Conservation (phyloP, 2,113 vertebrate genomes). For the Ptychochromis oligacanthus region DNA sequence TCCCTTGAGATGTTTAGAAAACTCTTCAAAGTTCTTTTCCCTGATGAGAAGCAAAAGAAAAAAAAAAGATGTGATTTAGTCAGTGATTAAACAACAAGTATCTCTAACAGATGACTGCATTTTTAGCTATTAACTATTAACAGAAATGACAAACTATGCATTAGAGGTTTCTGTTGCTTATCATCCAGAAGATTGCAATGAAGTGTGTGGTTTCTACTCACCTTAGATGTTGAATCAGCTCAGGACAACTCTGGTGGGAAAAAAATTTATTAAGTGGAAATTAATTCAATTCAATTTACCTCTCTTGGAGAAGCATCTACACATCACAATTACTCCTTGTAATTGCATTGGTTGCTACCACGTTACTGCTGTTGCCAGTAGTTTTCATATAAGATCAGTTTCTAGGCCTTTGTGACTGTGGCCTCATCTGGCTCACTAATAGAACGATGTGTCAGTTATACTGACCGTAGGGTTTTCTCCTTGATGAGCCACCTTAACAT, state of each 20-base stretch:
- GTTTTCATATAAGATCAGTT: no score
- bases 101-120: not conserved
- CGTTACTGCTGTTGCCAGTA: no score
- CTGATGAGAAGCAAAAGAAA: slow-evolving; percentile 75
- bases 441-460: not conserved
- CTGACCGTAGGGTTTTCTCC: slow-evolving; percentile 97
- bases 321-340: no score
- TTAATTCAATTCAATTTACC: not conserved
- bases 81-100: not conserved
- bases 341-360: not conserved
- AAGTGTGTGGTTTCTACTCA: slow-evolving; percentile 71
- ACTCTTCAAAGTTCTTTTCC: slow-evolving; percentile 98
- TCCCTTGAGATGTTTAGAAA: slow-evolving; percentile 96
- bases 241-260: slow-evolving; percentile 90
- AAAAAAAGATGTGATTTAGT: not conserved
- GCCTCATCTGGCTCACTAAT: not conserved
- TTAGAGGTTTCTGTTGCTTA: not conserved
- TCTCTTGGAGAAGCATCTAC: no score
- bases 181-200: not conserved
- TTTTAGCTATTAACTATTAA: not conserved
- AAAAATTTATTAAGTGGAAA: slow-evolving; percentile 9
- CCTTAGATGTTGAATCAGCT: slow-evolving; percentile 95
- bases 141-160: not conserved
- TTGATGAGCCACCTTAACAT: slow-evolving; percentile 98
- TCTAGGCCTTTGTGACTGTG: no score